phyloP scores from a whole-genome alignment of 2,888 invertebrate genomes.

The Mimas tiliae region DNA sequence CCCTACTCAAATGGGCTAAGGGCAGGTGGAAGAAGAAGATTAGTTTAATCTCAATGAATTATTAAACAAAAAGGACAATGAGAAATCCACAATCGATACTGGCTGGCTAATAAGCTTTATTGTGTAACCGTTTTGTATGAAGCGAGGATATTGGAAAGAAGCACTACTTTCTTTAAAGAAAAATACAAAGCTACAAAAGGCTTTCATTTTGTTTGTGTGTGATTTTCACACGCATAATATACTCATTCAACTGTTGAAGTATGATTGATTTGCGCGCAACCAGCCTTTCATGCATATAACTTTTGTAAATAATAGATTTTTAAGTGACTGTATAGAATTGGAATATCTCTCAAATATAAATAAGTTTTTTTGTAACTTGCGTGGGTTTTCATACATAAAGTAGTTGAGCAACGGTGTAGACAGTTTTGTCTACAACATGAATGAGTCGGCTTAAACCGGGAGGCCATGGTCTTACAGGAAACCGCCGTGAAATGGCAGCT shows the following conservation, averaged over 20 bases:
- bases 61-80: neutral
- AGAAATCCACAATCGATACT: neutral
- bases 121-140: neutral
- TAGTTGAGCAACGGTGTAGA: too few relatives aligned
- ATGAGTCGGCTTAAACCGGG: too few relatives aligned
- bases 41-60: too few relatives aligned
- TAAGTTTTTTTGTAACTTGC: neutral
- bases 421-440: too few relatives aligned
- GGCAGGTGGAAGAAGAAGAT: too few relatives aligned
- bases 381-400: too few relatives aligned
- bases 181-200: constrained; percentile 28
- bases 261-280: constrained; percentile 30
- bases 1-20: too few relatives aligned
- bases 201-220: constrained; percentile 21
- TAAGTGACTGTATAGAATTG: neutral
- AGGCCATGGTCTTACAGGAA: too few relatives aligned
- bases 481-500: too few relatives aligned
- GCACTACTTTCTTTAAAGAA: constrained; percentile 39
- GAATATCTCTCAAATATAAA: neutral
- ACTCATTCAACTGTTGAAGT: constrained; percentile 34
- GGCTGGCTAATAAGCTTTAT: neutral
- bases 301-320: constrained; percentile 12
- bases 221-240: constrained; percentile 26
- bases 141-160: constrained; percentile 47
- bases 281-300: neutral